Conservation (phyloP, 2,888 invertebrate species). For the Harmothoe impar region DNA sequence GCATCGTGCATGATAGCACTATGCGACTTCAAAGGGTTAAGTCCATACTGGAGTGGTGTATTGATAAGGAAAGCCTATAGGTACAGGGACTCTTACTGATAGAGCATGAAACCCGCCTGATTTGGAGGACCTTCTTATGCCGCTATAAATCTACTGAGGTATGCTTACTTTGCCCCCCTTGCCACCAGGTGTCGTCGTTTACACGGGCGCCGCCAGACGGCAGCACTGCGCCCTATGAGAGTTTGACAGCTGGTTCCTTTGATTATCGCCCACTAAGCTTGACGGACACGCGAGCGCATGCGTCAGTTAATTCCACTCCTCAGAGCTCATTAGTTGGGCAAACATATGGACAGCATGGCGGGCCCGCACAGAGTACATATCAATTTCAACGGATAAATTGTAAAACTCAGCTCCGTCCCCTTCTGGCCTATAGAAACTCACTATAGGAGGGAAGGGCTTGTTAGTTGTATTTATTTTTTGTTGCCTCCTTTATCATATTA, state of each 20-base stretch:
- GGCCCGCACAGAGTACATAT: not conserved
- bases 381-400: constrained; percentile 40
- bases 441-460: too few relatives aligned
- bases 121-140: not conserved
- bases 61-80: not conserved
- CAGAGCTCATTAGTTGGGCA: constrained; percentile 48
- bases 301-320: constrained; percentile 52
- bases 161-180: constrained; percentile 23
- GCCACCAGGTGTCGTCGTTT: constrained; percentile 23
- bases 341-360: constrained; percentile 19
- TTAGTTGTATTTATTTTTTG: too few relatives aligned
- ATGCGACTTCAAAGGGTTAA: too few relatives aligned
- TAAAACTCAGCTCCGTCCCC: not conserved
- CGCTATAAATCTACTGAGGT: constrained; percentile 23
- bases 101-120: not conserved
- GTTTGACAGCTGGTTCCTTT: constrained; percentile 41
- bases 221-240: constrained; percentile 37
- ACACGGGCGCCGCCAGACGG: not conserved
- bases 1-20: too few relatives aligned
- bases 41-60: not conserved
- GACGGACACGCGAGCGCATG: constrained; percentile 49
- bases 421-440: too few relatives aligned
- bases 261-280: constrained; percentile 52
- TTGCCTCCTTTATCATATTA: too few relatives aligned
- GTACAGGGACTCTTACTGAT: not conserved